phyloP scores from a whole-genome alignment of 2,113 vertebrate species.

The Hyla sarda region DNA sequence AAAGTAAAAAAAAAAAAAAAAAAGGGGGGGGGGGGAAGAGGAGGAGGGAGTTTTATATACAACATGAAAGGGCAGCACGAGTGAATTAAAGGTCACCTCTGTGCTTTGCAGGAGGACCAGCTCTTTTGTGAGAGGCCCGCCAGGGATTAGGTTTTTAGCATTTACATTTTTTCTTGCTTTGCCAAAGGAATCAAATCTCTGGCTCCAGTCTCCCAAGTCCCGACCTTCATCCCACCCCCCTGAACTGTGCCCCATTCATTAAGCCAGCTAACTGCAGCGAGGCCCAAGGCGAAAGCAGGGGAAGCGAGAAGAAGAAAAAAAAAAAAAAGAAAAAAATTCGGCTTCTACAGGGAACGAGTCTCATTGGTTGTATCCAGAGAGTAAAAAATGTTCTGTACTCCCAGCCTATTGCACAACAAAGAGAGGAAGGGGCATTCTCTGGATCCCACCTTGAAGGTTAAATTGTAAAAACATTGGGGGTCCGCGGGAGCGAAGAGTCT shows the following conservation, averaged over 20 bases:
- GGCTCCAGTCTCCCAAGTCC: conserved; percentile 69
- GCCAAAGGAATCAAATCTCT: conserved; percentile 75
- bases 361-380: conserved; percentile 58
- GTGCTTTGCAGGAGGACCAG: conserved; percentile 76
- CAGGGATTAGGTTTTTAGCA: conserved; percentile 72
- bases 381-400: not conserved
- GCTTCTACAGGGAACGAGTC: conserved; percentile 44
- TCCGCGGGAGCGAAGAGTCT: too few relatives aligned
- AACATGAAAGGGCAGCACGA: conserved; percentile 79
- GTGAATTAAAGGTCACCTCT: conserved; percentile 81
- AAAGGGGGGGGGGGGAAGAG: not conserved
- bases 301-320: too few relatives aligned
- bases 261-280: conserved; percentile 66
- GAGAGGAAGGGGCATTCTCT: not conserved
- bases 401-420: not conserved
- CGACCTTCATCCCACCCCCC: conserved; percentile 68
- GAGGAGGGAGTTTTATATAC: conserved; percentile 63
- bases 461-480: too few relatives aligned
- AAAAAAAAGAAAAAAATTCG: conserved; percentile 53
- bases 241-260: conserved; percentile 83
- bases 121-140: conserved; percentile 77
- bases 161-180: conserved; percentile 71
- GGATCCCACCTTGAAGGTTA: not conserved
- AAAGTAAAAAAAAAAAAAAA: not conserved
- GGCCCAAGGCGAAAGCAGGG: conserved; percentile 72